Base-by-base conservation (phyloP, 2,797 vertebrate genomes). In the Gallirallus australis region DNA sequence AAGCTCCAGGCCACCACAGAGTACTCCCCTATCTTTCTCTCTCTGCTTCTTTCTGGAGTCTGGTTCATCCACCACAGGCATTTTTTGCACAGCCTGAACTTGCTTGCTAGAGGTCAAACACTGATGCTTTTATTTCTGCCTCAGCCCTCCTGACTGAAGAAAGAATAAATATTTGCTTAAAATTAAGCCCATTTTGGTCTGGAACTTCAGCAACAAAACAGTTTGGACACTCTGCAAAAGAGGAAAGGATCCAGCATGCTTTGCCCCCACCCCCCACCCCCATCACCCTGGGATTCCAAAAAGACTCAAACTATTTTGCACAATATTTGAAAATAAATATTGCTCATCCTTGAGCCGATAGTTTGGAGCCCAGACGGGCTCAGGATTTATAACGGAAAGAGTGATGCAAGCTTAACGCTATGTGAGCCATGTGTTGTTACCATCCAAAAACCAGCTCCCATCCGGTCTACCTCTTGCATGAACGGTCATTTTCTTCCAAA, bases 281-380 rank as follows among this genome's bases (percentile, higher is more conserved):
- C 27, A 63, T 63, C 53, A 81, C 86, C 63, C 81, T 52, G 57
- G 76, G 88, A 94, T 92, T 96, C 89, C 68, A 95, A 94, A 94
- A 88, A 85, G 83, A 70, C 91, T 72, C n/a, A 75, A 97, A 96
- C 77, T 92, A 97, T 97, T 97, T 97, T 94, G 79, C 86, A 96
- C 89, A 97, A 78, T 96, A 96, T 97, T 97, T 92, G 95, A 94
- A 97, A 97, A 97, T 95, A 96, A 97, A 97, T 97, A 96, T 91
- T 96, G 89, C 90, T 97, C 96, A 93, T 97, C 94, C 60, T 83
- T 93, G 82, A 91, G 83, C 90, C 6, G 79, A 94, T 86, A 95
- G 72, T 91, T 94, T 91, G 90, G 70, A 94, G 84, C 31, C 88
- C 95, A 89, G 86, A 95, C 1, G 0, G 89, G 72, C 81, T 82